These are phyloP conservation scores for Oryzias javanicus DNA, from an alignment of 2,113 vertebrate genomes.

Conservation along the genomic window DNA sequence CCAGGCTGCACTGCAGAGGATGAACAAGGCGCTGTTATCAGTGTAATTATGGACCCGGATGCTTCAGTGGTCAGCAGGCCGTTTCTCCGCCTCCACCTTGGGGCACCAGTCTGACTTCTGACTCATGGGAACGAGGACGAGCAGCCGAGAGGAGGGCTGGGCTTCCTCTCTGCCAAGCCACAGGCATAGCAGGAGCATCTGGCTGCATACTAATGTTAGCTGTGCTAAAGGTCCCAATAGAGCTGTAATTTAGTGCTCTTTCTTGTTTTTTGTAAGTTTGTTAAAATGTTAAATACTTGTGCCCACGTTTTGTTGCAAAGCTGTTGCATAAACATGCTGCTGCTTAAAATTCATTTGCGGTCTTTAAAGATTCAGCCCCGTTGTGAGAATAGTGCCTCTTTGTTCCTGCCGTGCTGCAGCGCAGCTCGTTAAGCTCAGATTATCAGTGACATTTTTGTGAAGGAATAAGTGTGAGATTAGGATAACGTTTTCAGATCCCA, in stretches of 20 bases:
- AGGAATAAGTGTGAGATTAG: conserved; percentile 50
- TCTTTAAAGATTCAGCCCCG: conserved; percentile 49
- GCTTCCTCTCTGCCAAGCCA: conserved; percentile 60
- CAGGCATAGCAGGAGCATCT: conserved; percentile 68
- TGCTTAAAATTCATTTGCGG: conserved; percentile 64
- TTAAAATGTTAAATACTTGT: conserved; percentile 57
- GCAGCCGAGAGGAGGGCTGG: conserved; percentile 39
- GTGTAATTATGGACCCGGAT: conserved; percentile 62
- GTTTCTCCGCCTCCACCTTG: conserved; percentile 31
- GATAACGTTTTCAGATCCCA: conserved; percentile 31
- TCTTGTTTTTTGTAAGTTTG: conserved; percentile 63
- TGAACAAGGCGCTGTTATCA: conserved; percentile 42
- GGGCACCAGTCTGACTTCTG: conserved; percentile 38
- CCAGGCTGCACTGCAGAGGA: conserved; percentile 26
- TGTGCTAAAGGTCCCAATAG: conserved; percentile 65
- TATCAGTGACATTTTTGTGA: conserved; percentile 31
- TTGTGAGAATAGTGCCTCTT: conserved; percentile 56
- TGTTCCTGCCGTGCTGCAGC: conserved; percentile 47
- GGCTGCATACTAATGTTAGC: conserved; percentile 76
- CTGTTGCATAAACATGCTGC: conserved; percentile 62
- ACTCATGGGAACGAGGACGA: conserved; percentile 67
- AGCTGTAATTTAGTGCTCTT: conserved; percentile 66
- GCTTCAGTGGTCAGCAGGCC: conserved; percentile 46
- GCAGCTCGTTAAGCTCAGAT: conserved; percentile 51
- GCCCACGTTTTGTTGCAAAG: conserved; percentile 59